Percentiles rank a stretch among this genome's conserved stretches.
phyloP scores from a whole-genome alignment of 2,797 vertebrate genomes.

The Paratrypauchen microcephalus region DNA sequence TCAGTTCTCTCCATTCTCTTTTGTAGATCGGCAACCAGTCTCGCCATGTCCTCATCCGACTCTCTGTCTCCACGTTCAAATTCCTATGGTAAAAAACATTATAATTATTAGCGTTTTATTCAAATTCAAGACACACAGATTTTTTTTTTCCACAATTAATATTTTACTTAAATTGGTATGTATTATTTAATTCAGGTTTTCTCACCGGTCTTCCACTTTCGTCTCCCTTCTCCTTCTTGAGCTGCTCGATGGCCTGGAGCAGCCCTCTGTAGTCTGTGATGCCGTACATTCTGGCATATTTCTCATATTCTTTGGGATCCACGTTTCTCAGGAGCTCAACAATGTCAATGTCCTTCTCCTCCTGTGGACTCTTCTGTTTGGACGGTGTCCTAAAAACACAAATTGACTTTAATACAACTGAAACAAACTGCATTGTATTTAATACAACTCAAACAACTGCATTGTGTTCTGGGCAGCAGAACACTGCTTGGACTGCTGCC shows the following conservation, averaged over 20 bases:
- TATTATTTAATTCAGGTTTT: neutral
- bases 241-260: constrained; percentile 93
- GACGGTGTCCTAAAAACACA: constrained; percentile 83
- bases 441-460: too few relatives aligned
- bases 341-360: constrained; percentile 93
- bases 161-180: too few relatives aligned
- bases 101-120: neutral
- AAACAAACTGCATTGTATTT: too few relatives aligned
- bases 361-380: constrained; percentile 89
- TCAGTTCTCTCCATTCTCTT: constrained; percentile 94
- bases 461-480: too few relatives aligned
- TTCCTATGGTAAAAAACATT: constrained; percentile 77
- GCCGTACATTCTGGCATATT: constrained; percentile 97
- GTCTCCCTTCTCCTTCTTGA: constrained; percentile 88
- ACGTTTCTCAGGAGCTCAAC: constrained; percentile 97
- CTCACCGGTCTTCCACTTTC: constrained; percentile 91
- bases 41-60: constrained; percentile 91
- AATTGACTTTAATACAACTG: neutral
- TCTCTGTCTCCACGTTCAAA: constrained; percentile 87
- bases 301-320: constrained; percentile 98
- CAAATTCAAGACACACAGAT: neutral
- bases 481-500: too few relatives aligned
- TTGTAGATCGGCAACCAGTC: constrained; percentile 95
- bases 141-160: neutral
- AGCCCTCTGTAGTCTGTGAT: constrained; percentile 98